Base-by-base conservation (phyloP, 2,888 invertebrate species). In the Chirona hameri region DNA sequence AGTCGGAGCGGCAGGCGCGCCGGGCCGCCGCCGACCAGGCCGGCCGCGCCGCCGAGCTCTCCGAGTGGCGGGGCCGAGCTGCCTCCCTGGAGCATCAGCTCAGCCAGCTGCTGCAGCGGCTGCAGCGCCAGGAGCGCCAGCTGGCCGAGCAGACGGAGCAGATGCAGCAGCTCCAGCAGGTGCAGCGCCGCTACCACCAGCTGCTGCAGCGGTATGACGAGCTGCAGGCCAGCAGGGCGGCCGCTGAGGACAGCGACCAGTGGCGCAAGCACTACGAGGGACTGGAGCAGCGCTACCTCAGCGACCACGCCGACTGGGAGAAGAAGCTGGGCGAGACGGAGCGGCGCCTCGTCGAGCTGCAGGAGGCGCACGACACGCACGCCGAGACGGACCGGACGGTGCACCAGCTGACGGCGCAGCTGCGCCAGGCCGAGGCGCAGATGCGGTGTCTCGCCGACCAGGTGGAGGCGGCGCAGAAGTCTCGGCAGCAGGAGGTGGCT, bases 221-320 rank as follows among this genome's bases (percentile, higher is more conserved):
- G 12, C 39, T 76, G 46, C 57, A 82, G 60, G 79, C 84, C 21
- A 27, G 80, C 39, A 82, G 82, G 82, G 81, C 82, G n/a, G 82
- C 80, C 79, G 24, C 18, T 46, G 29, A 76, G 24, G 83, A 80
- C 15, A 79, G 27, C 46, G 72, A 81, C 24, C 82, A 84, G 72
- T 83, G 84, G 83, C 82, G 83, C 55, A 81, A 82, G 5, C 83
- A 83, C 46, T 84, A 82, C 55, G 81, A 81, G 21, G 79, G 82
- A 24, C 81, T 84, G 29, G 84, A 84, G 82, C 82, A 83, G 57
- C 82, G 83, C 81, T 83, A 81, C 79, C 72, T 83, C 79, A 82
- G 79, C 65, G 84, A 84, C 79, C 79, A 82, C 48, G 82, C 83
- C 46, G 84, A 84, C 27, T 84, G 83, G 84, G 83, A 82, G 52